phyloP scores from a whole-genome alignment of 30 jellyfish, hydroid and myxozoan species.

The Aurelia aurita complex sp. Pacific region DNA sequence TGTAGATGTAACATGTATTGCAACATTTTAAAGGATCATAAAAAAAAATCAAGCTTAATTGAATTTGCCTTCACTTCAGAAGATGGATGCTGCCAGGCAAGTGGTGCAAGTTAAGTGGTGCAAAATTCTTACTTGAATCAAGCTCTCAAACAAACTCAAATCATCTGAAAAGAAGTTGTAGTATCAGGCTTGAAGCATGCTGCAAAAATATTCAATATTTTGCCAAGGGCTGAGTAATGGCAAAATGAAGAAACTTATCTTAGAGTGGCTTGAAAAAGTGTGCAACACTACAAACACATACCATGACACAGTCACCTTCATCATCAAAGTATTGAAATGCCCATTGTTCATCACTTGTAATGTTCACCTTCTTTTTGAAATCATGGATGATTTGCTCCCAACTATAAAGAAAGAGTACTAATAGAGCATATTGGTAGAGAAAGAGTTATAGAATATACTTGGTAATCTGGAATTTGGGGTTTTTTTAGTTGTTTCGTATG shows the following conservation, averaged over 20 bases:
- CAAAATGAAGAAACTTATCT: not conserved
- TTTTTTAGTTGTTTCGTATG: no score
- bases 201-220: not conserved
- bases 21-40: no score
- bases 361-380: conserved; percentile 21
- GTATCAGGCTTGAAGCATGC: no score
- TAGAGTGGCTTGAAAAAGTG: not conserved
- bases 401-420: conserved; percentile 18
- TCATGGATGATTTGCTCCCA: conserved; percentile 48
- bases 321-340: conserved; percentile 77
- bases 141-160: no score
- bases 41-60: no score
- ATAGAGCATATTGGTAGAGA: not conserved
- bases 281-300: conserved; percentile 2
- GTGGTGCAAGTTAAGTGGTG: no score
- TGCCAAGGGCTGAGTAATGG: not conserved
- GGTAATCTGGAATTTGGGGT: no score
- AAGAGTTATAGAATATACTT: not conserved
- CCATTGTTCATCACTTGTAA: conserved; percentile 57
- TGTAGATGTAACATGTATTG: no score
- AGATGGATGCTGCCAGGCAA: no score
- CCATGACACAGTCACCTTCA: conserved; percentile 77
- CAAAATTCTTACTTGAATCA: no score
- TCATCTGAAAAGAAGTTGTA: no score
- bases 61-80: no score